Conservation (phyloP, 1,140 invertebrate genomes). For the Yoshiicerus persimilis region DNA sequence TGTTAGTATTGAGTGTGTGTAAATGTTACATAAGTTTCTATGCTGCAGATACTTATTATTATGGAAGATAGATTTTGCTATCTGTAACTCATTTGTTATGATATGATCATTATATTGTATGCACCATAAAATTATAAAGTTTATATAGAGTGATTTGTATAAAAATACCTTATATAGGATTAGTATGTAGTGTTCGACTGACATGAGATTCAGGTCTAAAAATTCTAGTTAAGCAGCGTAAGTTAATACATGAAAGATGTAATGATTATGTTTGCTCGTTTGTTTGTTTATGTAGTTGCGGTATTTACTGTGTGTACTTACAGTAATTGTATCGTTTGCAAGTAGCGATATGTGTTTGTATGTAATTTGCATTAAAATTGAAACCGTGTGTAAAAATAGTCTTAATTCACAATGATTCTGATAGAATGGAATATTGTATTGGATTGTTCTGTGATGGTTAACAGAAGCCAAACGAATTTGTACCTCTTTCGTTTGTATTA, state of each 20-base stretch:
- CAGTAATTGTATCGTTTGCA: not conserved
- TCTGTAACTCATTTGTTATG: not conserved
- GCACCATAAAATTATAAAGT: not conserved
- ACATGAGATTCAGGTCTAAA: constrained; percentile 20
- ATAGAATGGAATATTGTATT: not conserved
- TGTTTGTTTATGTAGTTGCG: not conserved
- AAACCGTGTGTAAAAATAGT: constrained; percentile 22
- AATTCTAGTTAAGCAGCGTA: constrained; percentile 2
- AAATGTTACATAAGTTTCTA: not conserved
- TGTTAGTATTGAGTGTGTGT: not conserved
- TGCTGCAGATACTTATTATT: not conserved
- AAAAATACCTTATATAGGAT: not conserved
- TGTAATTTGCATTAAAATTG: not conserved
- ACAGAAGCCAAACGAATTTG: not conserved
- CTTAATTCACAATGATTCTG: not conserved
- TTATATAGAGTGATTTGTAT: not conserved
- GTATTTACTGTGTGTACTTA: not conserved
- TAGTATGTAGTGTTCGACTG: not conserved
- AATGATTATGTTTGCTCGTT: not conserved
- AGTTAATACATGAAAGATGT: not conserved
- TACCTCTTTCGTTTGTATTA: not conserved
- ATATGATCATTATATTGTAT: not conserved
- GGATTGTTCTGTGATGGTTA: not conserved
- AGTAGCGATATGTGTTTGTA: not conserved
- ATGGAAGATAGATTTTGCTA: not conserved